These are phyloP conservation scores for Drosophila ogumai DNA, from an alignment of 1,140 invertebrate genomes.

Conservation along the genomic window DNA sequence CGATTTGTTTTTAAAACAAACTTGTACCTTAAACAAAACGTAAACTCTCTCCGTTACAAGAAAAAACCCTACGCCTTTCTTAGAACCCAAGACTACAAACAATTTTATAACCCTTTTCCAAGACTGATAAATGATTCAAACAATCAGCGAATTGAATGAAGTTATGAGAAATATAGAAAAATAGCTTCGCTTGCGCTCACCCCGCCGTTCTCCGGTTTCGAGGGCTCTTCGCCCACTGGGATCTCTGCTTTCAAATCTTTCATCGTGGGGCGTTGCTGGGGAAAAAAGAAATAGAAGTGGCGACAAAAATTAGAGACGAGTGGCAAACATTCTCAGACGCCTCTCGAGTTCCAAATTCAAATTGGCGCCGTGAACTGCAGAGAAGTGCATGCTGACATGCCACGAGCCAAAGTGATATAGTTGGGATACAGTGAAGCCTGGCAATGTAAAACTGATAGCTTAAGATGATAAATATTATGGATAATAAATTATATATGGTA, in stretches of 20 bases:
- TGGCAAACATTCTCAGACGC: constrained; percentile 27
- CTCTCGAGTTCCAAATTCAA: constrained; percentile 29
- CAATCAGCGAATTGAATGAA: neutral
- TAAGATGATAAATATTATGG: too few relatives aligned
- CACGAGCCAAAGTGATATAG: constrained; percentile 87
- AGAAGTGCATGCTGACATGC: constrained; percentile 86
- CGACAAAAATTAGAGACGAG: constrained; percentile 8
- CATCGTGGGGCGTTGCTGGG: constrained; percentile 34
- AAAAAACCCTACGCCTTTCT: neutral
- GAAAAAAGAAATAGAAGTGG: constrained; percentile 1
- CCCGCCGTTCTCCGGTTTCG: constrained; percentile 25
- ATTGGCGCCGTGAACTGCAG: constrained; percentile 85
- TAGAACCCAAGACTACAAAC: neutral
- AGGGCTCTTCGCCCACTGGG: neutral
- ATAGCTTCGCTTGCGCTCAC: constrained; percentile 14
- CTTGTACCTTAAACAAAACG: neutral
- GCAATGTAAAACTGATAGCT: too few relatives aligned
- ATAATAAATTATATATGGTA: too few relatives aligned
- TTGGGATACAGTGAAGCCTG: neutral
- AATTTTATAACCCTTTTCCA: neutral
- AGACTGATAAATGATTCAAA: neutral
- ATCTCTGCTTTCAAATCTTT: constrained; percentile 51
- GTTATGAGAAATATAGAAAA: neutral
- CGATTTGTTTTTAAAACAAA: neutral
- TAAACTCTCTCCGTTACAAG: neutral